These are phyloP conservation scores for Apamea crenata DNA, from an alignment of 2,888 invertebrate genomes.

Conservation along the genomic window DNA sequence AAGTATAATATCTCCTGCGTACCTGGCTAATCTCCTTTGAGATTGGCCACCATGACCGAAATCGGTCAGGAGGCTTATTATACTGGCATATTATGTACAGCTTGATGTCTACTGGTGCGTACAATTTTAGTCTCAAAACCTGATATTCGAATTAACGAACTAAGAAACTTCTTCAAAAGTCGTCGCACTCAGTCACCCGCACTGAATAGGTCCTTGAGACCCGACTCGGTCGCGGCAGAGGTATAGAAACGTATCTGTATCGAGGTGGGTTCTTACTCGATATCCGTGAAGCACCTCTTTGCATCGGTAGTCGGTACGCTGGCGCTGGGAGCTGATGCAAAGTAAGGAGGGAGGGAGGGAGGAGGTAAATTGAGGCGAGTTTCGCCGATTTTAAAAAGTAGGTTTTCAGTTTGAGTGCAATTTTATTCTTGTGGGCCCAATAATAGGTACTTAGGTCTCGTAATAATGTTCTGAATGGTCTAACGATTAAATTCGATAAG, in stretches of 20 bases:
- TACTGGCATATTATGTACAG: not conserved
- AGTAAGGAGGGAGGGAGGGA: slow-evolving; percentile 2
- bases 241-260: slow-evolving; percentile 26
- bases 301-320: not conserved
- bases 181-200: not conserved
- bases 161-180: slow-evolving; percentile 19
- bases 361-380: not conserved
- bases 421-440: not conserved
- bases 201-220: slow-evolving; percentile 40
- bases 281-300: slow-evolving; percentile 50
- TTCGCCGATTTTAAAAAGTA: not conserved
- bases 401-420: not conserved
- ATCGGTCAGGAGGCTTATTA: not conserved
- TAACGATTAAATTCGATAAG: not conserved
- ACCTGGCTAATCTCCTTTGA: too few relatives aligned
- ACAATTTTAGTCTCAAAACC: not conserved
- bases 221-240: not conserved
- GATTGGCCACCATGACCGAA: too few relatives aligned
- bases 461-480: not conserved
- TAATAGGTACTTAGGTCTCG: not conserved
- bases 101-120: not conserved
- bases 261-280: slow-evolving; percentile 19
- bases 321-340: slow-evolving; percentile 22
- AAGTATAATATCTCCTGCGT: too few relatives aligned
- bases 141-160: not conserved